phyloP scores from a whole-genome alignment of 2,113 vertebrate genomes.

The Origma solitaria region DNA sequence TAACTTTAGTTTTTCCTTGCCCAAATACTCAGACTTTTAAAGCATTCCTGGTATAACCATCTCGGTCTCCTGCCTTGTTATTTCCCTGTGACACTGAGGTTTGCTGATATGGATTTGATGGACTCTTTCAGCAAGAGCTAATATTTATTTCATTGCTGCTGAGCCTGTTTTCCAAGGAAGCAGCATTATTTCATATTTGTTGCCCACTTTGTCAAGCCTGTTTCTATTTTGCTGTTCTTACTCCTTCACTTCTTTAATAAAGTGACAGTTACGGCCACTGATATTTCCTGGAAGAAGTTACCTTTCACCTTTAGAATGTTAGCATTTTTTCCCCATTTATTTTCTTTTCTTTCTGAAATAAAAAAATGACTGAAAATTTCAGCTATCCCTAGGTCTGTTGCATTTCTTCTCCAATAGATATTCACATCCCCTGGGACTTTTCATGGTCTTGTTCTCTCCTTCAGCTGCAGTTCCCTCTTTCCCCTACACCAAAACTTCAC shows the following conservation, averaged over 20 bases:
- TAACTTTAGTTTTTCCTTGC: neutral
- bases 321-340: neutral
- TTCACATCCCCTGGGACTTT: neutral
- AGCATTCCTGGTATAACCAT: neutral
- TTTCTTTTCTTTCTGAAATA: neutral
- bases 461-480: fast-evolving
- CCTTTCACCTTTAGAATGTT: neutral
- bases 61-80: neutral
- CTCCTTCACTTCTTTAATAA: neutral
- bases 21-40: neutral
- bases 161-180: neutral
- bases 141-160: neutral
- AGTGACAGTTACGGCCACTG: neutral
- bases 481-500: fast-evolving
- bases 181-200: slow-evolving; percentile 28
- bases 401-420: neutral
- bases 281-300: neutral
- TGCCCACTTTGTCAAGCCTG: neutral
- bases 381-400: neutral
- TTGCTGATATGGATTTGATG: neutral
- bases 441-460: neutral
- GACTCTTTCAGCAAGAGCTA: neutral
- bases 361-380: neutral
- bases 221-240: neutral
- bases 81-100: neutral